Conservation (phyloP, 2,797 vertebrate genomes). For the Hyperoplus immaculatus region DNA sequence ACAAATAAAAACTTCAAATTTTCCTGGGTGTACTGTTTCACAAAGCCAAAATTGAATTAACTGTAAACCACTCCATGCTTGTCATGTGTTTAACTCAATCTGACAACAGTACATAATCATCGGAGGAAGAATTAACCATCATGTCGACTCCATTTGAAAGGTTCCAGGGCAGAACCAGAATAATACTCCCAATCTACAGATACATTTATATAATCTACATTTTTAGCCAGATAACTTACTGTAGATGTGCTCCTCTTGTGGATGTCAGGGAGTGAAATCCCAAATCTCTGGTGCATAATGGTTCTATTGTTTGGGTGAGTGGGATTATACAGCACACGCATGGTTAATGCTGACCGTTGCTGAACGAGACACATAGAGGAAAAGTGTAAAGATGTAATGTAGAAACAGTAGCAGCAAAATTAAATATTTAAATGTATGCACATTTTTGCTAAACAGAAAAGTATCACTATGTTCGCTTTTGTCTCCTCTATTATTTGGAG, state of each 20-base stretch:
- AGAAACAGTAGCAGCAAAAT: neutral
- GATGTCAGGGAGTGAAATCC: constrained; percentile 85
- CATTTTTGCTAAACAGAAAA: neutral
- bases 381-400: neutral
- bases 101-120: constrained; percentile 10
- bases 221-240: constrained; percentile 82
- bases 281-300: constrained; percentile 76
- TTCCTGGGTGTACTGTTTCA: constrained; percentile 22
- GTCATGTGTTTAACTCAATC: neutral
- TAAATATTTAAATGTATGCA: neutral
- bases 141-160: constrained; percentile 3
- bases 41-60: constrained; percentile 20
- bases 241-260: constrained; percentile 72
- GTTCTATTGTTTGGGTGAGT: constrained; percentile 78
- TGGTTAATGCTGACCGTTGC: constrained; percentile 82
- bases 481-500: neutral
- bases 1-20: constrained; percentile 11
- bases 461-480: neutral
- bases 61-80: constrained; percentile 3
- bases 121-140: neutral
- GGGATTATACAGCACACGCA: constrained; percentile 82
- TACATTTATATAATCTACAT: constrained; percentile 9
- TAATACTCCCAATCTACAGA: neutral
- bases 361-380: constrained; percentile 71
- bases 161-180: neutral